Percentiles rank a stretch among this genome's conserved stretches.
Conservation (phyloP, 2,797 vertebrate genomes). For the Halcyon leucocephala region DNA sequence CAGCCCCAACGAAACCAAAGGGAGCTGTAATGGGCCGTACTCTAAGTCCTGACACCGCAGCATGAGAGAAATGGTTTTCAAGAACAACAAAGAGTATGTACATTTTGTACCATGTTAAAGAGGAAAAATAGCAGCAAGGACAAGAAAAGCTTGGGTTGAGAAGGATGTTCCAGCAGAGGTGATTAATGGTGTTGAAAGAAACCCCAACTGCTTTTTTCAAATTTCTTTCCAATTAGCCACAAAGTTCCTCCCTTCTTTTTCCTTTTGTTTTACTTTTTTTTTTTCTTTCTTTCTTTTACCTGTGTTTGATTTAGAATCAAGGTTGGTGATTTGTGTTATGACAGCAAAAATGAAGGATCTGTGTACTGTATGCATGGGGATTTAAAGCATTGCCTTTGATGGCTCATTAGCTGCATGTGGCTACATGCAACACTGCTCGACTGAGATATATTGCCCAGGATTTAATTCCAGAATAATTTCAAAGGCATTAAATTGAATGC, state of each 20-base stretch:
- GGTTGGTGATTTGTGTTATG: conserved; percentile 9
- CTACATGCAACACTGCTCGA: conserved; percentile 29
- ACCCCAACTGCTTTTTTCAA: neutral
- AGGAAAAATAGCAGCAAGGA: neutral
- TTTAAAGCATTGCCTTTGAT: conserved; percentile 46
- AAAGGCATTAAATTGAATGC: conserved; percentile 53
- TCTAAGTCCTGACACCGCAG: neutral
- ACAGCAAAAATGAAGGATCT: conserved; percentile 51
- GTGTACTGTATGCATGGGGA: neutral
- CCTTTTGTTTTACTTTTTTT: neutral
- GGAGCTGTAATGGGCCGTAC: neutral
- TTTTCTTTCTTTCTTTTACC: neutral
- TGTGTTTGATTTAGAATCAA: conserved; percentile 53
- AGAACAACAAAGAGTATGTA: neutral
- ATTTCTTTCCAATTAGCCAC: conserved; percentile 32
- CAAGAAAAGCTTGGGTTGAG: neutral
- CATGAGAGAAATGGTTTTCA: neutral
- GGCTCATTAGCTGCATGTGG: conserved; percentile 39
- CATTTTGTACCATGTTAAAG: neutral
- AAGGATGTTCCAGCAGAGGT: conserved; percentile 49
- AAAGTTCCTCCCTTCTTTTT: neutral
- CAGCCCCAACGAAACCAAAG: fast-evolving
- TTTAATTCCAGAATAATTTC: conserved; percentile 69
- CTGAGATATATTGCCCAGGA: conserved; percentile 41
- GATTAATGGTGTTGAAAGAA: conserved; percentile 61